These are phyloP conservation scores for Monomorium pharaonis DNA, from an alignment of 1,140 invertebrate genomes.

Conservation along the genomic window DNA sequence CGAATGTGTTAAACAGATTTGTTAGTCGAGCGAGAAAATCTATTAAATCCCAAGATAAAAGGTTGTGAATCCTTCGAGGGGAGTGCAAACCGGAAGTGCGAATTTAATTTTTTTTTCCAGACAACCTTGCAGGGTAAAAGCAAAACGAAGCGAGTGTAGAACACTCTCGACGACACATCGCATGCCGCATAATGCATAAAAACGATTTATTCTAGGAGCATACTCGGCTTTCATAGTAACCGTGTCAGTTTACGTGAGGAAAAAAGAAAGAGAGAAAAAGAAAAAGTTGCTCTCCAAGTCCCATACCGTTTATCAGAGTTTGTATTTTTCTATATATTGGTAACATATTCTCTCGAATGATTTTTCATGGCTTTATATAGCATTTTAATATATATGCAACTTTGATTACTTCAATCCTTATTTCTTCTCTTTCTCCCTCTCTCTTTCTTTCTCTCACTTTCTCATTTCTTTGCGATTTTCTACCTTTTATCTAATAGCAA, in stretches of 20 bases:
- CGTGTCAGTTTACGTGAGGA: constrained; percentile 36
- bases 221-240: constrained; percentile 50
- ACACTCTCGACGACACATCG: constrained; percentile 31
- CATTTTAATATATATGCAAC: neutral
- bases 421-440: too few species aligned
- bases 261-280: neutral
- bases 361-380: constrained; percentile 65
- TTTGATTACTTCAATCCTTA: neutral
- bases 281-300: constrained; percentile 24
- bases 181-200: constrained; percentile 37
- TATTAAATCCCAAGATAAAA: constrained; percentile 2
- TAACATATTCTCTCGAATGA: constrained; percentile 52
- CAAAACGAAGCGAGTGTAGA: neutral
- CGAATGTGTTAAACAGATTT: constrained; percentile 35
- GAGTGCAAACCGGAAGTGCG: neutral
- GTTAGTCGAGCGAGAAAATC: constrained; percentile 25
- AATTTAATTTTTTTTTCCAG: neutral
- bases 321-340: constrained; percentile 40
- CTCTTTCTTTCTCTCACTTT: neutral
- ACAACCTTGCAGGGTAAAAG: neutral
- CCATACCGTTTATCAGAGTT: constrained; percentile 48
- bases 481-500: neutral
- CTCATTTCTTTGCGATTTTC: neutral
- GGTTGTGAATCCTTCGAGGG: neutral
- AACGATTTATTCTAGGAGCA: constrained; percentile 48